Conservation (phyloP, 1,140 invertebrate species). For the Manduca sexta region DNA sequence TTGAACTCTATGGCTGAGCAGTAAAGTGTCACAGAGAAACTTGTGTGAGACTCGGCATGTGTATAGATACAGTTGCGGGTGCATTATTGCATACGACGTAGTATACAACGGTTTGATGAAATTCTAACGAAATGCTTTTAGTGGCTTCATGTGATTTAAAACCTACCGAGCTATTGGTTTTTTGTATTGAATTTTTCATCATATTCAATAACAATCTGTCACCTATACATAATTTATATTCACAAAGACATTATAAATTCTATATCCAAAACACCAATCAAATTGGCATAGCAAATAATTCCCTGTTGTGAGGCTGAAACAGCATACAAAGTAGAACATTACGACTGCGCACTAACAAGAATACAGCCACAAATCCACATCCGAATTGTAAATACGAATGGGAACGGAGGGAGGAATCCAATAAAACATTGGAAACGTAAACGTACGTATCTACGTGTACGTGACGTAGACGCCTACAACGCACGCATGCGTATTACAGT, state of each 20-base stretch:
- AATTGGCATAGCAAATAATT: no score
- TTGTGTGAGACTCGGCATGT: neutral
- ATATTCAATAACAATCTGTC: no score
- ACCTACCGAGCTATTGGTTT: no score
- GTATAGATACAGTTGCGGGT: conserved; percentile 7
- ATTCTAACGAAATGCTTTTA: conserved; percentile 16
- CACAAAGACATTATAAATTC: no score
- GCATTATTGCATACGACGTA: conserved; percentile 23
- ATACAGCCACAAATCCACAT: conserved; percentile 51
- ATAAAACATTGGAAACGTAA: conserved; percentile 64
- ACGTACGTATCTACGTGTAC: conserved; percentile 65
- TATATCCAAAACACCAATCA: no score
- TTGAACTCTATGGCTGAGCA: conserved; percentile 27
- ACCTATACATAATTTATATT: no score
- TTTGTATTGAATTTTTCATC: no score
- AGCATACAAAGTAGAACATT: neutral
- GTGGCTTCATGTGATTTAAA: conserved; percentile 1
- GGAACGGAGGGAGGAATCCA: conserved; percentile 58
- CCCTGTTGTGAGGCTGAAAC: neutral
- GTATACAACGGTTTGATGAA: conserved; percentile 22
- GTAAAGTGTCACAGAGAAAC: conserved; percentile 10
- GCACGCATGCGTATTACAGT: conserved; percentile 57
- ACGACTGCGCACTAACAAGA: conserved; percentile 46
- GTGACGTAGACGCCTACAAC: conserved; percentile 58
- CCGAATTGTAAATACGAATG: conserved; percentile 60